Evolutionary conservation across 2,113 vertebrate genomes (phyloP).

Genomic region (Cebus imitator): DNA sequence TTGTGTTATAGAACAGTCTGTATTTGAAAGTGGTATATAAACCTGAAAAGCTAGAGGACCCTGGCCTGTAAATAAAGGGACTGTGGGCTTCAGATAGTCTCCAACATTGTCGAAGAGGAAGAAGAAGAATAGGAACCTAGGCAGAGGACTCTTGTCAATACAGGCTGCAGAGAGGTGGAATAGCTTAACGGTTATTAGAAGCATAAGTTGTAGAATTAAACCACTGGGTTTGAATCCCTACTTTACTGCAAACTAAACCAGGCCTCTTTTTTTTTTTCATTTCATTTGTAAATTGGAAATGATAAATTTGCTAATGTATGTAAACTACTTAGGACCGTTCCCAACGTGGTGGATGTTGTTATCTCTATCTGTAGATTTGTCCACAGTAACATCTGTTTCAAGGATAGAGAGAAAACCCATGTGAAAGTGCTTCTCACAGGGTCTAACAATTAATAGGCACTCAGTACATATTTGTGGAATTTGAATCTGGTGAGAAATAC

Average conservation of each 20-base stretch:
- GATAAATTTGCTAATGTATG: not conserved
- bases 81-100: not conserved
- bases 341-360: not conserved
- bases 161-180: not conserved
- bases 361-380: not conserved
- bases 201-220: not conserved
- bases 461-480: not conserved
- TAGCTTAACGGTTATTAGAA: not conserved
- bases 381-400: not conserved
- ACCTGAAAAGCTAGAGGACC: not conserved
- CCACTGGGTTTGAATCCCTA: not conserved
- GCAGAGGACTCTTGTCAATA: not conserved
- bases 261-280: not conserved
- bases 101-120: not conserved
- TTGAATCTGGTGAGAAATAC: not conserved
- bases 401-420: not conserved
- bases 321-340: not conserved
- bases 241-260: not conserved
- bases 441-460: not conserved
- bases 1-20: not conserved
- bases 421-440: not conserved
- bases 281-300: not conserved
- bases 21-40: not conserved
- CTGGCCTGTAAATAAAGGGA: not conserved
- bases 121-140: not conserved